These are phyloP conservation scores for Bradypodion pumilum DNA, from an alignment of 2,797 vertebrate genomes.

Conservation along the genomic window DNA sequence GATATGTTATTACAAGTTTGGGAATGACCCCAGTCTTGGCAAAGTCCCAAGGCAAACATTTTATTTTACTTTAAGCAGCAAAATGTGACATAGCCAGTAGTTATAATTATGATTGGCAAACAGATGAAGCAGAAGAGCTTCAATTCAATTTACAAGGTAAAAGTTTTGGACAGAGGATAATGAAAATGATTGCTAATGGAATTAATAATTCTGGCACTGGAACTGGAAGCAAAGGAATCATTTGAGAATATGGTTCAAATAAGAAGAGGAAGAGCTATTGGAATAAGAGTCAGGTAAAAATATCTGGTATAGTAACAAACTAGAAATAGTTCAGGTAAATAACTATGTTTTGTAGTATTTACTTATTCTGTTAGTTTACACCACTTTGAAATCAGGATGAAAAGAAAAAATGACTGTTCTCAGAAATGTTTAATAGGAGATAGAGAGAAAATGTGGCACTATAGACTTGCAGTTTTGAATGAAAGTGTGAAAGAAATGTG, in stretches of 20 bases:
- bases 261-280: background rate
- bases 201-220: constrained; percentile 52
- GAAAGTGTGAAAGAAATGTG: constrained; percentile 35
- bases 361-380: too few species aligned
- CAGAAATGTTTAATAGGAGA: constrained; percentile 33
- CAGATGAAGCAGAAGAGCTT: constrained; percentile 56
- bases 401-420: background rate
- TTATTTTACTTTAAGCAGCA: constrained; percentile 72
- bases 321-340: accelerated
- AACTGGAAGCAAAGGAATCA: constrained; percentile 39
- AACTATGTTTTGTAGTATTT: background rate
- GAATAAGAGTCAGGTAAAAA: background rate
- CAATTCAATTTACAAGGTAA: constrained; percentile 43
- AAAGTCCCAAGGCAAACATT: constrained; percentile 68
- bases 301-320: constrained; percentile 22
- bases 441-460: background rate
- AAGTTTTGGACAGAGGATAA: constrained; percentile 50
- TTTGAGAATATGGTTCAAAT: constrained; percentile 13
- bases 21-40: constrained; percentile 74
- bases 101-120: constrained; percentile 72
- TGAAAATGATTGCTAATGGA: constrained; percentile 53
- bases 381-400: background rate
- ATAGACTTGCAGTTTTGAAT: background rate
- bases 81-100: constrained; percentile 67
- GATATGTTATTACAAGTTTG: constrained; percentile 72